phyloP scores from a whole-genome alignment of 2,888 invertebrate genomes.

The Idaea dimidiata region DNA sequence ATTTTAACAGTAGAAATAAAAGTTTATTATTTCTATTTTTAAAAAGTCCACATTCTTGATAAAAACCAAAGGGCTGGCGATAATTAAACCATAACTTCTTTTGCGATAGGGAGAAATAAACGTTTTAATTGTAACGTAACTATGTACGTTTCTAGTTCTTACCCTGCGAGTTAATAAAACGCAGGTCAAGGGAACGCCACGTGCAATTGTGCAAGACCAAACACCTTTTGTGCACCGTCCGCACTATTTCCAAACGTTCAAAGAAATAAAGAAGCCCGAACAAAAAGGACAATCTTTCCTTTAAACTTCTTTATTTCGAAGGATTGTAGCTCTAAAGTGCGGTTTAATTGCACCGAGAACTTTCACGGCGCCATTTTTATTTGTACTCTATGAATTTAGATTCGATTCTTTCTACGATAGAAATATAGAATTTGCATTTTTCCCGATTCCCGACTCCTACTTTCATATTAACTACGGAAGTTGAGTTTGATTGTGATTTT shows the following conservation, averaged over 20 bases:
- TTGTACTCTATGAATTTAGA: conserved; percentile 68
- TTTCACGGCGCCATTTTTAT: conserved; percentile 62
- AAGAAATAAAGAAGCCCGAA: conserved; percentile 54
- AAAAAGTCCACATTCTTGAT: too few species aligned
- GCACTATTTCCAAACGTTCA: conserved; percentile 55
- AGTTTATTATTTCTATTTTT: too few species aligned
- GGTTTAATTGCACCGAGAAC: conserved; percentile 75
- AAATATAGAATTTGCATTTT: conserved; percentile 52
- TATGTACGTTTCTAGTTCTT: too few species aligned
- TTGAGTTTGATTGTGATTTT: conserved; percentile 18
- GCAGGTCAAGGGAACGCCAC: conserved; percentile 41
- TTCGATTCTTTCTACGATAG: conserved; percentile 51
- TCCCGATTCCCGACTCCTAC: conserved; percentile 28
- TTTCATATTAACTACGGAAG: not conserved
- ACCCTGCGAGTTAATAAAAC: conserved; percentile 31
- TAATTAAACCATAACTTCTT: not conserved
- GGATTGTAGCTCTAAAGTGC: conserved; percentile 73
- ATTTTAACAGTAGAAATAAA: too few species aligned
- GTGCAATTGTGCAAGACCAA: conserved; percentile 53
- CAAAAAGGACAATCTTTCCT: conserved; percentile 67
- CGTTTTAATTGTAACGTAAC: conserved; percentile 12
- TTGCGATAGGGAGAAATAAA: not conserved
- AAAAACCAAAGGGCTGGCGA: not conserved
- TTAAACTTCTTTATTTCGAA: conserved; percentile 75
- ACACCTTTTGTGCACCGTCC: conserved; percentile 53